Evolutionary conservation across 1,140 invertebrate species (phyloP).

Genomic region (Megathymus violae): DNA sequence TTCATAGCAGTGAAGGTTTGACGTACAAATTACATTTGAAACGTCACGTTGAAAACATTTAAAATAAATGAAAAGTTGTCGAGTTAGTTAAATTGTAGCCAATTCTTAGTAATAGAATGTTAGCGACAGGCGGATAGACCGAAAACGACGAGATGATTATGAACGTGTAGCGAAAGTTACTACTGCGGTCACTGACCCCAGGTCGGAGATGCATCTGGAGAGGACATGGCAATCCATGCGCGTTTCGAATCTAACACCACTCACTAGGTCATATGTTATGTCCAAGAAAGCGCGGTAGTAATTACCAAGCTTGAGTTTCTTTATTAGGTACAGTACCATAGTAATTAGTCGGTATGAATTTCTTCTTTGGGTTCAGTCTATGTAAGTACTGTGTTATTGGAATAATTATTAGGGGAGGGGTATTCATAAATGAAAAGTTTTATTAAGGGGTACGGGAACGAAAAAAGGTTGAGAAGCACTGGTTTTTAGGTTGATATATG

Average conservation of each 20-base stretch:
- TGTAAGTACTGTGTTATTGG: no score
- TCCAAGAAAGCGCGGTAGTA: slow-evolving; percentile 12
- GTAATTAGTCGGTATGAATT: slow-evolving; percentile 2
- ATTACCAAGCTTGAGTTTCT: slow-evolving; percentile 5
- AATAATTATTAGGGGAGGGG: no score
- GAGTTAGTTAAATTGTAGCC: no score
- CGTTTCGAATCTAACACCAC: slow-evolving; percentile 59
- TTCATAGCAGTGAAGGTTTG: not conserved
- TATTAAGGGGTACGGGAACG: no score
- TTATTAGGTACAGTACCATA: not conserved
- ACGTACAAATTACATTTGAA: no score
- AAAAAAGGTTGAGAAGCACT: no score
- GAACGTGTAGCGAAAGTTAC: slow-evolving; percentile 69
- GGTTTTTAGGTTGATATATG: no score
- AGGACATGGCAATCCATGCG: slow-evolving; percentile 46
- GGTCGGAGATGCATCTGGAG: slow-evolving; percentile 54
- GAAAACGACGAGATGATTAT: slow-evolving; percentile 43
- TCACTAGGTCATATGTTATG: slow-evolving; percentile 12
- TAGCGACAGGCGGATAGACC: no score
- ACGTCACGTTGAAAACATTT: no score
- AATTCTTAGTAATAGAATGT: no score
- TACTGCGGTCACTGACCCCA: slow-evolving; percentile 53
- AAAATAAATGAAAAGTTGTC: no score
- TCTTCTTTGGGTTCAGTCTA: not conserved
- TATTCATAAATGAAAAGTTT: no score